A percentile compares a stretch with the other conserved stretches of the same genome.
These are phyloP conservation scores for Potamarius usumacintae DNA, from an alignment of 2,113 vertebrate species.

Conservation along the genomic window DNA sequence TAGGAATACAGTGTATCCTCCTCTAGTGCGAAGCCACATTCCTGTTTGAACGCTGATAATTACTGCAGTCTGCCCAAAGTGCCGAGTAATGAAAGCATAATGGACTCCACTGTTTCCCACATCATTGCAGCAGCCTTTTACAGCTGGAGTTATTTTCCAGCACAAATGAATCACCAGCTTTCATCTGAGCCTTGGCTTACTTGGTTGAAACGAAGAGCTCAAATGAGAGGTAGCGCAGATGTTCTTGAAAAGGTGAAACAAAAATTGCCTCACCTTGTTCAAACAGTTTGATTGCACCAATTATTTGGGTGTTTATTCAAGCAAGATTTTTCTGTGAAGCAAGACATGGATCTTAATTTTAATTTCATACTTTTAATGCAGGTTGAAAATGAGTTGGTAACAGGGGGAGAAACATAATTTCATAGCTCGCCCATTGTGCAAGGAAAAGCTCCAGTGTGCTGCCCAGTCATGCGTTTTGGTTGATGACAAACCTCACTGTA, in stretches of 20 bases:
- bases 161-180: slow-evolving; percentile 14
- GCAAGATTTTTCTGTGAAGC: background rate
- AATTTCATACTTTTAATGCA: background rate
- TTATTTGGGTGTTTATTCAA: background rate
- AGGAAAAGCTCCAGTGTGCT: background rate
- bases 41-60: slow-evolving; percentile 25
- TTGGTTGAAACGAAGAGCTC: background rate
- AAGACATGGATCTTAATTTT: background rate
- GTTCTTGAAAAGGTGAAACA: background rate
- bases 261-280: background rate
- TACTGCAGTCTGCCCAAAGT: slow-evolving; percentile 21
- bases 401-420: no score
- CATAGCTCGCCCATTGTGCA: background rate
- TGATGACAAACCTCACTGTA: background rate
- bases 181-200: background rate
- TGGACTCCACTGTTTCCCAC: slow-evolving; percentile 28
- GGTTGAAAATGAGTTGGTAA: background rate
- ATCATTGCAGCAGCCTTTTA: slow-evolving; percentile 33
- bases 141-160: slow-evolving; percentile 27
- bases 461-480: background rate
- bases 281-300: background rate
- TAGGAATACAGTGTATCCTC: background rate
- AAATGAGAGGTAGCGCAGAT: background rate
- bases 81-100: slow-evolving; percentile 45
- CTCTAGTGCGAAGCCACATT: background rate